A percentile compares a stretch with the other conserved stretches of the same genome.
These are phyloP conservation scores for Tenodera sinensis DNA, from an alignment of 2,888 invertebrate genomes.

Conservation along the genomic window DNA sequence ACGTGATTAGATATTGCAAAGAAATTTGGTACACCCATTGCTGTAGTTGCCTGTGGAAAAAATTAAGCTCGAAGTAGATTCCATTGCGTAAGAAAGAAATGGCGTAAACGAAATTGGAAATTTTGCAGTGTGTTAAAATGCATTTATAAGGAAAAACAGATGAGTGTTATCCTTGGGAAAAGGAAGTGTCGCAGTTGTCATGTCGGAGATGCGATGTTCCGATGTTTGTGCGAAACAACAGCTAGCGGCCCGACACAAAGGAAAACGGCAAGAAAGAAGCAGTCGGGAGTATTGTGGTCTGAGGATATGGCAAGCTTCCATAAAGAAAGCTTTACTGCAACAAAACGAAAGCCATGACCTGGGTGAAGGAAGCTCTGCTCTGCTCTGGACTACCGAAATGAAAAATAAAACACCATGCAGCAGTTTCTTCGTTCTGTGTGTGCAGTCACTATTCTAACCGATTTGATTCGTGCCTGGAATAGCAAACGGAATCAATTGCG, in stretches of 20 bases:
- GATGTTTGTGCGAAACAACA: not conserved
- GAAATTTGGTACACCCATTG: too few relatives aligned
- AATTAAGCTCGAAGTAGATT: too few relatives aligned
- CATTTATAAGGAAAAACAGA: too few relatives aligned
- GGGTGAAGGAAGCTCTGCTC: too few relatives aligned
- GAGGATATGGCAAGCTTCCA: not conserved
- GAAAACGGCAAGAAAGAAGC: not conserved
- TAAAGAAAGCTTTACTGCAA: not conserved
- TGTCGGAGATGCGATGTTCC: not conserved
- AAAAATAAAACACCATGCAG: not conserved
- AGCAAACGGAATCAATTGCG: too few relatives aligned
- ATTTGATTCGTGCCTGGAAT: not conserved
- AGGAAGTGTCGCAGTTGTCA: too few relatives aligned
- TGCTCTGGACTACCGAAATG: not conserved
- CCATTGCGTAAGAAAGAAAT: too few relatives aligned
- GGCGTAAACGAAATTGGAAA: too few relatives aligned
- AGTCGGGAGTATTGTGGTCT: not conserved
- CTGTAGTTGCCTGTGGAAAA: too few relatives aligned
- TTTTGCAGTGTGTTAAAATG: too few relatives aligned
- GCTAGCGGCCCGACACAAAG: not conserved
- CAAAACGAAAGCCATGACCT: not conserved
- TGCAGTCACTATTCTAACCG: not conserved
- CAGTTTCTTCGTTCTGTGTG: not conserved
- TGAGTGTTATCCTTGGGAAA: too few relatives aligned
- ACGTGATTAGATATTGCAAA: too few relatives aligned